phyloP scores from a whole-genome alignment of 2,113 vertebrate genomes.

The Cettia cetti region DNA sequence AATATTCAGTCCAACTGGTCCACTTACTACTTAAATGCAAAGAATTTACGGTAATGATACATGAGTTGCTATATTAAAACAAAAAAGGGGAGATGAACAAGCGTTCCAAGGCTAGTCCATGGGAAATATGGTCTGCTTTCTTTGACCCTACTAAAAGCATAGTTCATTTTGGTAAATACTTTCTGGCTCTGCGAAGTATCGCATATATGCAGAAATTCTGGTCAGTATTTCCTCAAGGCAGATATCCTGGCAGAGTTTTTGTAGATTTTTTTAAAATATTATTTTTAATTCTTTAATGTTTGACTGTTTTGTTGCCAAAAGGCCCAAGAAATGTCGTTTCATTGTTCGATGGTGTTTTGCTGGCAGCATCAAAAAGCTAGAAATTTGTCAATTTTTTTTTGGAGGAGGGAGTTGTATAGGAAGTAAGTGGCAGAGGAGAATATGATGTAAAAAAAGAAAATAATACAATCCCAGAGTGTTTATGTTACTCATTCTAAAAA shows the following conservation, averaged over 20 bases:
- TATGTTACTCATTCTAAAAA: neutral
- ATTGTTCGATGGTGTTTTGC: neutral
- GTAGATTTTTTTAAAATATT: neutral
- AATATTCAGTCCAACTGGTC: neutral
- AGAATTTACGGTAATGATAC: neutral
- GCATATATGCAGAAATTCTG: neutral
- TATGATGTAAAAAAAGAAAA: neutral
- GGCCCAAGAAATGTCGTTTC: neutral
- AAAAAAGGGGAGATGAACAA: neutral
- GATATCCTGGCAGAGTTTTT: neutral
- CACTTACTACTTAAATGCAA: neutral
- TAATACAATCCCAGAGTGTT: neutral
- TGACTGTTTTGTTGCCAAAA: neutral
- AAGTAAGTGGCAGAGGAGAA: neutral
- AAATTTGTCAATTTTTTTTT: neutral
- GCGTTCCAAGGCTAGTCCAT: neutral
- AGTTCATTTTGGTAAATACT: neutral
- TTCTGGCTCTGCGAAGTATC: neutral
- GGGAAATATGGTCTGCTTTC: neutral
- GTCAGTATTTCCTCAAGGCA: neutral
- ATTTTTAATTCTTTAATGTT: neutral
- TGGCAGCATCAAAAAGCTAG: neutral
- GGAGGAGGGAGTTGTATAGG: neutral
- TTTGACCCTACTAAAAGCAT: neutral
- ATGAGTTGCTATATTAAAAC: neutral